These are phyloP conservation scores for Acanthococcus lagerstroemiae DNA, from an alignment of 2,888 invertebrate genomes.

Conservation along the genomic window DNA sequence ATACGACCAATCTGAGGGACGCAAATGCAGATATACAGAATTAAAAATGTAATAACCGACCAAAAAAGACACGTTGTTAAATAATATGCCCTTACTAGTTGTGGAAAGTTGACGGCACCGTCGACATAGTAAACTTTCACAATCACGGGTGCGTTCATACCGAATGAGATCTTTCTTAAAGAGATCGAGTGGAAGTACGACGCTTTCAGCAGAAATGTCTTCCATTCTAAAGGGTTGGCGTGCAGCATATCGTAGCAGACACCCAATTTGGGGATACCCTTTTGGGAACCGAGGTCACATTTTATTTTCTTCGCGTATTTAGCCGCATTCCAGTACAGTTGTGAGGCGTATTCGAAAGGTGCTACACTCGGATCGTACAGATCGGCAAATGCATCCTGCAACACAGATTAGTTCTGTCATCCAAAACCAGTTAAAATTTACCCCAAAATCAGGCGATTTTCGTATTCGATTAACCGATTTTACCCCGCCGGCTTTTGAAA, in stretches of 20 bases:
- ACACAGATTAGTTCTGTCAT: too few relatives aligned
- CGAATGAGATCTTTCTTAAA: slow-evolving; percentile 31
- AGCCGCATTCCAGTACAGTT: slow-evolving; percentile 32
- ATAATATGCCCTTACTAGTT: neutral
- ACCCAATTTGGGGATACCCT: slow-evolving; percentile 16
- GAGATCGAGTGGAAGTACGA: slow-evolving; percentile 28
- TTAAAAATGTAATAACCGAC: too few relatives aligned
- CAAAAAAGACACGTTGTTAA: too few relatives aligned
- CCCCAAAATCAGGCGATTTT: too few relatives aligned
- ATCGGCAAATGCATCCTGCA: slow-evolving; percentile 32
- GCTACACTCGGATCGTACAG: slow-evolving; percentile 32
- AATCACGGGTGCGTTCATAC: slow-evolving; percentile 31
- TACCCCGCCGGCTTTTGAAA: too few relatives aligned
- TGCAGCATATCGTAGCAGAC: slow-evolving; percentile 34
- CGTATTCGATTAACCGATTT: too few relatives aligned
- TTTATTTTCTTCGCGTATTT: slow-evolving; percentile 31
- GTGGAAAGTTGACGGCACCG: neutral
- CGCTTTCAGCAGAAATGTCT: slow-evolving; percentile 28
- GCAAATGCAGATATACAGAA: too few relatives aligned
- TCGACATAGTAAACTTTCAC: slow-evolving; percentile 25
- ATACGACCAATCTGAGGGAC: slow-evolving; percentile 19
- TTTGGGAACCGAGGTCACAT: slow-evolving; percentile 27
- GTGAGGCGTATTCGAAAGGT: slow-evolving; percentile 32
- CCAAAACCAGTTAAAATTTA: too few relatives aligned
- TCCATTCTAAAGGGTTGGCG: slow-evolving; percentile 33